Evolutionary conservation across 2,797 vertebrate genomes (phyloP).

Genomic region (Lepus oiostolus): DNA sequence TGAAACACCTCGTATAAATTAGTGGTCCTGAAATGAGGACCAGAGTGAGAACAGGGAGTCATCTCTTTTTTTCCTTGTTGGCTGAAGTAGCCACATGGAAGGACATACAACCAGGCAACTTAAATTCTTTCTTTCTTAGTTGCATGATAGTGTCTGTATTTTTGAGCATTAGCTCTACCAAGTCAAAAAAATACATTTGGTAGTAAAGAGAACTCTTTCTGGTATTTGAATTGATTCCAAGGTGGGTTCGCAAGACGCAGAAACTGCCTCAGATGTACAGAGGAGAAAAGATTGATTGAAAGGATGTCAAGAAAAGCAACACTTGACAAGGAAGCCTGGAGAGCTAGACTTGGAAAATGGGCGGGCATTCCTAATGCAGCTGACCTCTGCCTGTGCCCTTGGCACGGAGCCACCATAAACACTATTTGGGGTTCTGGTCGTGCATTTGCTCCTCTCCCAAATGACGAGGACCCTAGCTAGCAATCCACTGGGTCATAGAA

Average conservation of each 20-base stretch:
- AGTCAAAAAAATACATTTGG: background rate
- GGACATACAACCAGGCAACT: background rate
- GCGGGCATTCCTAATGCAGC: background rate
- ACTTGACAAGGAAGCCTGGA: background rate
- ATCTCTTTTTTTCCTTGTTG: conserved; percentile 52
- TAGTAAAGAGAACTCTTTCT: background rate
- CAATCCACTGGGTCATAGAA: background rate
- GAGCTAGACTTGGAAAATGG: background rate
- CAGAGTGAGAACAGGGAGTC: conserved; percentile 55
- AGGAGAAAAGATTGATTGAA: background rate
- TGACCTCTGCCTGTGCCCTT: background rate
- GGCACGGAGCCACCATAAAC: background rate
- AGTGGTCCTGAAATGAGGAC: conserved; percentile 51
- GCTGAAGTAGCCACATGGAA: background rate
- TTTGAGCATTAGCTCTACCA: background rate
- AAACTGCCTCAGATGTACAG: background rate
- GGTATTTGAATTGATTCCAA: conserved; percentile 20
- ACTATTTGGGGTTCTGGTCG: background rate
- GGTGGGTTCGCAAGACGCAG: conserved; percentile 14
- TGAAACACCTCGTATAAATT: conserved; percentile 60
- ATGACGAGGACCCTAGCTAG: background rate
- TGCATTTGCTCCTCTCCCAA: conserved; percentile 11
- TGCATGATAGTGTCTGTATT: background rate
- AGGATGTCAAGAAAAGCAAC: conserved; percentile 2
- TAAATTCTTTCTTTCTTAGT: background rate